Evolutionary conservation across 2,888 invertebrate species (phyloP), one percentile per base, ranked within the genome.

Genomic region (Ophioninae sp.): DNA sequence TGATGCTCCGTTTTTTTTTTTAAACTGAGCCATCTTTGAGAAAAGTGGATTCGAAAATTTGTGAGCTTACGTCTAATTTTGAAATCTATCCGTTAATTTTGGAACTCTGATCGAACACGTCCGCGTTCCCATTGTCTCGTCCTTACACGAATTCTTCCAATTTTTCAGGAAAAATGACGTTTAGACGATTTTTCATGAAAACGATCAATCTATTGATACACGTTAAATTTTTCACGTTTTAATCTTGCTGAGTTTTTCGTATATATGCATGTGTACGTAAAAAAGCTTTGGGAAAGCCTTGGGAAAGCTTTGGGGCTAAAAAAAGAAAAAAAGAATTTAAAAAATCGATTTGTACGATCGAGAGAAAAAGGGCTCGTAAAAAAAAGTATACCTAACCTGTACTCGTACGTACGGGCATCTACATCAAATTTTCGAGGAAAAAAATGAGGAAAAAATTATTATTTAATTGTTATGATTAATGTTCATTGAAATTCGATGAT

Each of bases 171-270:
- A 80, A 68, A 77, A 80, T 68, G 17, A 64, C 67, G 56, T 80
- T 76, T 68, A 63, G 73, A 83, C 72, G 83, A 80, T 77, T 83
- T 83, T 83, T 83, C 80, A 73, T 77, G 63, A 59, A 76, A 59
- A 67, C 58, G 58, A 79, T 30, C 23, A 80, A 63, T 67, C 75
- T 75, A 79, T 79, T 56, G 72, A 79, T 79, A 79, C 79, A 68
- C 51, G 68, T 76, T 72, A 71, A 30, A 83, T 83, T 79, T 82
- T 76, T 83, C 51, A 51, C 51, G 6, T 17, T 51, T 41, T 6
- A 17, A 51, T 51, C 51, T 0, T 51, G 51, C 51, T 51, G 17
- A 83, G 75, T 72, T 83, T 76, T 79, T 72, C 65, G 51, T 79
- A 59, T 44, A 67, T 74, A 58, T 69, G 63, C 64, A 71, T 75